A percentile compares a stretch with the other conserved stretches of the same genome.
Conservation (phyloP, 1,140 invertebrate genomes). For the Aphaenogaster ashmeadi region DNA sequence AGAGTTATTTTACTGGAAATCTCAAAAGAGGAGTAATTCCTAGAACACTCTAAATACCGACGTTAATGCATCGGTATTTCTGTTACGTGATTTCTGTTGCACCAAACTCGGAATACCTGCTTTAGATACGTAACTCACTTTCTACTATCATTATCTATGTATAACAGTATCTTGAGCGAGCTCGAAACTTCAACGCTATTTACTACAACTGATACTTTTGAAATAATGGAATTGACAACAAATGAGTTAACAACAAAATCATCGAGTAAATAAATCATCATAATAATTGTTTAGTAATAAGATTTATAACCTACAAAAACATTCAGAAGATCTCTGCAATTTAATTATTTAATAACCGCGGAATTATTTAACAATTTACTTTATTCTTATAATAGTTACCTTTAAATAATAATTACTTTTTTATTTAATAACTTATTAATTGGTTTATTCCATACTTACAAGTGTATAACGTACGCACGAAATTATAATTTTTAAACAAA, state of each 20-base stretch:
- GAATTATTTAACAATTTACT: neutral
- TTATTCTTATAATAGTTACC: neutral
- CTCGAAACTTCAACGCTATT: neutral
- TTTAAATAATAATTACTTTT: constrained; percentile 4
- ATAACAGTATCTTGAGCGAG: neutral
- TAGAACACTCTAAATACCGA: neutral
- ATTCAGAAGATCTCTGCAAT: neutral
- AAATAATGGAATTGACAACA: neutral
- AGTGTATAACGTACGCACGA: no score
- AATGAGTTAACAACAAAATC: neutral
- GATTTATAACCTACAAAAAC: neutral
- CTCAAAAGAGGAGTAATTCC: neutral
- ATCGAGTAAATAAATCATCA: neutral
- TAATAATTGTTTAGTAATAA: neutral
- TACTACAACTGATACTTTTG: neutral
- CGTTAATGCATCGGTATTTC: neutral
- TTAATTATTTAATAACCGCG: neutral
- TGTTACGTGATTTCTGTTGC: neutral
- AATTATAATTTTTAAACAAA: constrained; percentile 3
- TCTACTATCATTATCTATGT: constrained; percentile 11
- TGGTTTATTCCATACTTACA: neutral
- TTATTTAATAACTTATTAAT: neutral
- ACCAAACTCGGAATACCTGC: neutral
- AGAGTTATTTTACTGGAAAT: neutral
- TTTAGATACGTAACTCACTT: constrained; percentile 47